Evolutionary conservation across 2,797 vertebrate genomes (phyloP).

Genomic region (Sparus aurata): DNA sequence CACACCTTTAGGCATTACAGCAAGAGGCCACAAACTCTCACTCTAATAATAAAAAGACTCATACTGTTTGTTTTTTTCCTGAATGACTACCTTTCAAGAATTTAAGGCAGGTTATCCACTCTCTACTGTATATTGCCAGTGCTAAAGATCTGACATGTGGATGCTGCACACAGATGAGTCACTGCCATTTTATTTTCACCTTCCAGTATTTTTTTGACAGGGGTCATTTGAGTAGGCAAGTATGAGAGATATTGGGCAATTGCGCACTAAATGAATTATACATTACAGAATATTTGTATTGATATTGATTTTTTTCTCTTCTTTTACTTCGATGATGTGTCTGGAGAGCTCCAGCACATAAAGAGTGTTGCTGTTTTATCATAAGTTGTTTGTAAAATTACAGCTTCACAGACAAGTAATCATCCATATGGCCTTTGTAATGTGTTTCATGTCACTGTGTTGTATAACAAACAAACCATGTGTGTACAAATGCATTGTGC

Average conservation of each 20-base stretch:
- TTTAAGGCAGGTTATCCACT: background rate
- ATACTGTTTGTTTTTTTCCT: background rate
- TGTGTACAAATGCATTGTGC: conserved; percentile 18
- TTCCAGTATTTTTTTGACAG: background rate
- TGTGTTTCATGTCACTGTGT: conserved; percentile 32
- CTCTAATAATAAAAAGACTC: conserved; percentile 1
- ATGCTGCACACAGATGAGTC: background rate
- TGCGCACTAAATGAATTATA: background rate
- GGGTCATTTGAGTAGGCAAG: conserved; percentile 2
- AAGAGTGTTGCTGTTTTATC: background rate
- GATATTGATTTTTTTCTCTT: background rate
- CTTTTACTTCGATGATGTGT: background rate
- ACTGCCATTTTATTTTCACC: conserved; percentile 6
- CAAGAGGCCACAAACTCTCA: conserved; percentile 12
- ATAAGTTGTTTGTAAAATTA: background rate
- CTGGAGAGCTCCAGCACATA: background rate
- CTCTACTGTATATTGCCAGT: background rate
- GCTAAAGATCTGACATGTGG: background rate
- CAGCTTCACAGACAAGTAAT: conserved; percentile 37
- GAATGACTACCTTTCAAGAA: background rate
- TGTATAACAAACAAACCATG: conserved; percentile 21
- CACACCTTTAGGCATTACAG: background rate
- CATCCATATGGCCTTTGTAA: conserved; percentile 29
- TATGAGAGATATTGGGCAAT: background rate
- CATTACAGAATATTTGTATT: background rate